These are phyloP conservation scores for Pseudeuparius sepicola DNA, from an alignment of 2,888 invertebrate genomes.

Conservation along the genomic window DNA sequence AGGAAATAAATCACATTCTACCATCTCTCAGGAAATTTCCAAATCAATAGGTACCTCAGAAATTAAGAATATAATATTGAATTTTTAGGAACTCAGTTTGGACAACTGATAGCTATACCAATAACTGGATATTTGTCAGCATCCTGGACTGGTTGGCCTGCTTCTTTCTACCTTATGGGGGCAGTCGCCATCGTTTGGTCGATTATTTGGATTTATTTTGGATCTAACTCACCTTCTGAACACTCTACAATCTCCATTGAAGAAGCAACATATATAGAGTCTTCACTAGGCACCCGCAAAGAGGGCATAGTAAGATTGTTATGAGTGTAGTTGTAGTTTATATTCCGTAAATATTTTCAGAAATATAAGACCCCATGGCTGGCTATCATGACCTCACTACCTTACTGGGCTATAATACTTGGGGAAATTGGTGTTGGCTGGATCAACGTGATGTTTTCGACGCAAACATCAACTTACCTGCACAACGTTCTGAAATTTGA, in stretches of 20 bases:
- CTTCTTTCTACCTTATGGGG: slow-evolving; percentile 68
- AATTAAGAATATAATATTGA: too few relatives aligned
- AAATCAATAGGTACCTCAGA: too few relatives aligned
- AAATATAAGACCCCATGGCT: slow-evolving; percentile 19
- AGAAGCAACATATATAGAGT: slow-evolving; percentile 57
- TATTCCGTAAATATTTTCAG: too few relatives aligned
- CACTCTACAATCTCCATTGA: slow-evolving; percentile 48
- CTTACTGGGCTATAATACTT: slow-evolving; percentile 18
- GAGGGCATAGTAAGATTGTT: too few relatives aligned
- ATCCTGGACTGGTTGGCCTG: slow-evolving; percentile 64
- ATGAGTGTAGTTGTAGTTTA: too few relatives aligned
- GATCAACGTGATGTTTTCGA: slow-evolving; percentile 12
- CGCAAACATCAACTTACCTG: slow-evolving; percentile 18
- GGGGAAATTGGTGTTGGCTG: slow-evolving; percentile 18
- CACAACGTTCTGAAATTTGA: slow-evolving; percentile 16
- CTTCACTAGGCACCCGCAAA: too few relatives aligned
- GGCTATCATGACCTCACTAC: slow-evolving; percentile 17
- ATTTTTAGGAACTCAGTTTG: slow-evolving; percentile 60
- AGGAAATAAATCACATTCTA: too few relatives aligned
- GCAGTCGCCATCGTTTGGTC: slow-evolving; percentile 53
- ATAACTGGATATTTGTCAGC: slow-evolving; percentile 61
- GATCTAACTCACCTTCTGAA: slow-evolving; percentile 54
- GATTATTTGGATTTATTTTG: slow-evolving; percentile 49
- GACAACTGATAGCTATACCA: slow-evolving; percentile 65
- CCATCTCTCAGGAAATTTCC: too few relatives aligned